phyloP scores from a whole-genome alignment of 2,797 vertebrate genomes.

The Pampus argenteus region DNA sequence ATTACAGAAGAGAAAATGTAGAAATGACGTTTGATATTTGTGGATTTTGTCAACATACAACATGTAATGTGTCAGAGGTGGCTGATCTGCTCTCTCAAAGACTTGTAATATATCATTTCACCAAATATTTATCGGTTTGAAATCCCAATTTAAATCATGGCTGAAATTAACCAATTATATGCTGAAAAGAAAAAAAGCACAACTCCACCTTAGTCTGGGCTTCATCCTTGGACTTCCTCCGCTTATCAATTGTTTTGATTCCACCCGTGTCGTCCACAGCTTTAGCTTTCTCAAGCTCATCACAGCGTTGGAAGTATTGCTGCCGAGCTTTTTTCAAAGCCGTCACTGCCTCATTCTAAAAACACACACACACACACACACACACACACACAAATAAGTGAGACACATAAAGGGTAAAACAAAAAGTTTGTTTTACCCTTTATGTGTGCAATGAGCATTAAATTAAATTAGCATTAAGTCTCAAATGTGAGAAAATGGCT shows the following conservation, averaged over 20 bases:
- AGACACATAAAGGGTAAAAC: neutral
- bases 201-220: slow-evolving; percentile 87
- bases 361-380: no score
- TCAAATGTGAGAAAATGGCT: slow-evolving; percentile 14
- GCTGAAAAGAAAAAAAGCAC: no score
- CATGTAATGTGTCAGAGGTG: no score
- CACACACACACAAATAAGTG: no score
- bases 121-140: no score
- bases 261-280: slow-evolving; percentile 84
- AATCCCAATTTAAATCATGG: no score
- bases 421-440: neutral
- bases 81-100: no score
- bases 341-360: slow-evolving; percentile 86
- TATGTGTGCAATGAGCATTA: neutral
- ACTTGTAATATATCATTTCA: no score
- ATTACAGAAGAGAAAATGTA: no score
- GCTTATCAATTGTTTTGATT: slow-evolving; percentile 91
- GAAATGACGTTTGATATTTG: no score
- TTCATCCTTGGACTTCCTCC: slow-evolving; percentile 91
- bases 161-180: no score
- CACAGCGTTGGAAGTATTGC: slow-evolving; percentile 90
- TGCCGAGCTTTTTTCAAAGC: slow-evolving; percentile 89
- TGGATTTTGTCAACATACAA: no score
- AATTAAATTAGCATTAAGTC: slow-evolving; percentile 4
- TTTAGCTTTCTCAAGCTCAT: slow-evolving; percentile 90